phyloP scores from a whole-genome alignment of 1,140 invertebrate genomes.

The Neodiprion fabricii region DNA sequence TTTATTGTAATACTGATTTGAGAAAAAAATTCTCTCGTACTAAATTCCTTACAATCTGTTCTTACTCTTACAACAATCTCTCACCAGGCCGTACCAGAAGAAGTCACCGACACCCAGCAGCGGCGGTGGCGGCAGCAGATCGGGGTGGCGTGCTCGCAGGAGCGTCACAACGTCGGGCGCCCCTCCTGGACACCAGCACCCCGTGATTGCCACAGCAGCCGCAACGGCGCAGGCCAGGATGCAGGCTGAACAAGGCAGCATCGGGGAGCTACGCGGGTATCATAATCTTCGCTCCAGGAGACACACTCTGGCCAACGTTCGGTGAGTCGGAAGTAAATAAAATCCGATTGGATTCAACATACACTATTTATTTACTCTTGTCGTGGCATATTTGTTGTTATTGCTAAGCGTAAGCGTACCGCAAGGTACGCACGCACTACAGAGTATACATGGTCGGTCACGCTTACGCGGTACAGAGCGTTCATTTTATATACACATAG shows the following conservation, averaged over 20 bases:
- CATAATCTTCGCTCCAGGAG: slow-evolving; percentile 83
- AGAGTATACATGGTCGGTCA: slow-evolving; percentile 7
- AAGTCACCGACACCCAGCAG: slow-evolving; percentile 58
- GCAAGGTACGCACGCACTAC: background rate
- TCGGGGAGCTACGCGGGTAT: slow-evolving; percentile 85
- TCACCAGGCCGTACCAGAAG: slow-evolving; percentile 56
- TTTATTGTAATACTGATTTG: too few relatives aligned
- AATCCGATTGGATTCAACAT: background rate
- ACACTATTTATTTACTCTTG: too few relatives aligned
- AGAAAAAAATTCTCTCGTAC: too few relatives aligned
- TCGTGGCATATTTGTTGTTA: background rate
- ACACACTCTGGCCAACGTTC: slow-evolving; percentile 86
- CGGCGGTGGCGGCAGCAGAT: slow-evolving; percentile 48
- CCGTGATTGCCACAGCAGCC: slow-evolving; percentile 56
- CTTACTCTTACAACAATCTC: background rate
- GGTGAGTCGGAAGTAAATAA: slow-evolving; percentile 67
- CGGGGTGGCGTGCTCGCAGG: slow-evolving; percentile 57
- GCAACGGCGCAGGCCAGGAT: slow-evolving; percentile 69
- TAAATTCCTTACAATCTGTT: too few relatives aligned
- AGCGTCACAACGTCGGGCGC: slow-evolving; percentile 58
- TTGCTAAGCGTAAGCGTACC: background rate
- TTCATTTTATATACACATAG: background rate
- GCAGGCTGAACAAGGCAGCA: slow-evolving; percentile 88
- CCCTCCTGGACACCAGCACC: slow-evolving; percentile 52
- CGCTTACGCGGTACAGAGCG: background rate